A percentile compares a stretch with the other conserved stretches of the same genome.
Conservation (phyloP, 2,797 vertebrate genomes). For the Octomys mimax region DNA sequence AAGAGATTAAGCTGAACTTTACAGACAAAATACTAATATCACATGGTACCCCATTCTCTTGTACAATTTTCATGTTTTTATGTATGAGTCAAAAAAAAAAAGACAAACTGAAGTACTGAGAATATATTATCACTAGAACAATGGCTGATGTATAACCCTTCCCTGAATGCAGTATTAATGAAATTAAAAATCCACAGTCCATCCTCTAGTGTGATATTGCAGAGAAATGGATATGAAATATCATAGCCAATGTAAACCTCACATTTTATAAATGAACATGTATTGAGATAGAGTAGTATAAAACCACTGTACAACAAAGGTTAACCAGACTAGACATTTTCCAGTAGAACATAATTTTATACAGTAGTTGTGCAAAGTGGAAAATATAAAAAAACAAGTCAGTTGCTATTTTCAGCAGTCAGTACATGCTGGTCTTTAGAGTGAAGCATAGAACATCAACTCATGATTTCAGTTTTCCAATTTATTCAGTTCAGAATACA, state of each 20-base stretch:
- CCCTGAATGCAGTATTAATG: background rate
- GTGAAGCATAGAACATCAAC: background rate
- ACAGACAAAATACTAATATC: slow-evolving; percentile 10
- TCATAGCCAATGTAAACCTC: background rate
- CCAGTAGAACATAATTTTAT: slow-evolving; percentile 10
- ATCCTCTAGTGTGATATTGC: background rate
- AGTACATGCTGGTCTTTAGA: slow-evolving; percentile 28
- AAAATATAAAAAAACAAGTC: slow-evolving; percentile 23
- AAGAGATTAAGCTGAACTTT: slow-evolving; percentile 46
- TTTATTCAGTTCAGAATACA: slow-evolving; percentile 19
- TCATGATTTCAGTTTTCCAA: slow-evolving; percentile 14
- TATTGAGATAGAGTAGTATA: background rate
- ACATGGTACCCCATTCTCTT: background rate
- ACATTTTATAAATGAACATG: slow-evolving; percentile 11
- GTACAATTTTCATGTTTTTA: background rate
- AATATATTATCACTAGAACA: background rate
- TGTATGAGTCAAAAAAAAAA: background rate
- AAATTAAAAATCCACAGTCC: slow-evolving; percentile 48
- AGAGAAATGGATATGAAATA: slow-evolving; percentile 30
- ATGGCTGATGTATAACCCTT: background rate
- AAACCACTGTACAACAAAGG: background rate
- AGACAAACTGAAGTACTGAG: background rate
- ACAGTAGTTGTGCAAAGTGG: slow-evolving; percentile 19
- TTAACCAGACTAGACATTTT: slow-evolving; percentile 18
- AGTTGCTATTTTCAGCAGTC: slow-evolving; percentile 5